These are phyloP conservation scores for Campylorhamphus procurvoides DNA, from an alignment of 2,113 vertebrate genomes.

Conservation along the genomic window DNA sequence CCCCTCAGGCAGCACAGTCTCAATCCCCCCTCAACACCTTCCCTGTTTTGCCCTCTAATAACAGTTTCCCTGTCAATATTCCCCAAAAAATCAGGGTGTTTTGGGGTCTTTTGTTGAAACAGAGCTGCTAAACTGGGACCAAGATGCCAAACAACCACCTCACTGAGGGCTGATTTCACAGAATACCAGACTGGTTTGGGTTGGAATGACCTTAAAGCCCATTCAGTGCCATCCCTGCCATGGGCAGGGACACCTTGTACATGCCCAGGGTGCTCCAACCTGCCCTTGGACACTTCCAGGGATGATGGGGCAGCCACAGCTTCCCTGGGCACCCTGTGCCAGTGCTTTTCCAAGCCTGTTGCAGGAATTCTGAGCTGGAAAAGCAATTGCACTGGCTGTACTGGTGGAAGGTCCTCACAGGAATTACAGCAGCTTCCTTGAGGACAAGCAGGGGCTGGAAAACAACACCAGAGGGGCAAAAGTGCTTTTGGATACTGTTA, in stretches of 20 bases:
- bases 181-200: neutral
- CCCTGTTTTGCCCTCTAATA: neutral
- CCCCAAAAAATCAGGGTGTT: neutral
- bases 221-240: neutral
- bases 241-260: neutral
- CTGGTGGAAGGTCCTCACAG: accelerated
- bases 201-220: neutral
- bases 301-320: neutral
- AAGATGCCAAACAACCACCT: neutral
- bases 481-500: neutral
- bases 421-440: neutral
- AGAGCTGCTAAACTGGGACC: neutral
- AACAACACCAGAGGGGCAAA: neutral
- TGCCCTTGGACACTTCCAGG: neutral
- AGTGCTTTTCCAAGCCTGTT: neutral
- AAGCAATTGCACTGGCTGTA: neutral
- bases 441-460: neutral
- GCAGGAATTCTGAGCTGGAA: neutral
- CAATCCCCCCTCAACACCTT: no score
- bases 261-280: neutral
- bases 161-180: accelerated
- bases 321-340: neutral
- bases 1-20: neutral
- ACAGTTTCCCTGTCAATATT: neutral
- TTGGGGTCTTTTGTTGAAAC: neutral